Evolutionary conservation across 1,140 invertebrate species (phyloP).

Genomic region (Myzus persicae): DNA sequence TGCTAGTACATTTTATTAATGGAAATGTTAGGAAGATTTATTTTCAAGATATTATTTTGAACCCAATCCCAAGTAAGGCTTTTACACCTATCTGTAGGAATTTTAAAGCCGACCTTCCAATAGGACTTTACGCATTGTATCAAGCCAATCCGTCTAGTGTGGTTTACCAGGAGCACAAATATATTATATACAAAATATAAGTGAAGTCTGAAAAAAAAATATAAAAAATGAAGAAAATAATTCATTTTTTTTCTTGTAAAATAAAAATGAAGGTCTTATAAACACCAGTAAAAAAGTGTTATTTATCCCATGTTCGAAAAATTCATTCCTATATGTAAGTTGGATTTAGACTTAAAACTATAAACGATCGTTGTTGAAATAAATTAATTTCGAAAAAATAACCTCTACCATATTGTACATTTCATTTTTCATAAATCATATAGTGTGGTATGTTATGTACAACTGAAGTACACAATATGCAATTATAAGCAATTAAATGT

Average conservation of each 20-base stretch:
- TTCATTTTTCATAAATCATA: too few relatives aligned
- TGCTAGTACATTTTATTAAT: background rate
- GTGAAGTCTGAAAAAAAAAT: background rate
- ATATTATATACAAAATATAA: background rate
- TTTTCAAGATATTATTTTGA: slow-evolving; percentile 13
- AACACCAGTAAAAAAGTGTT: background rate
- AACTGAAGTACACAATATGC: background rate
- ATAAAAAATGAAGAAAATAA: background rate
- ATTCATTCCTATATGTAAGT: background rate
- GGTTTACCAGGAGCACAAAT: background rate
- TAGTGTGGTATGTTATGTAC: background rate
- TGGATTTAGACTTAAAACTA: background rate
- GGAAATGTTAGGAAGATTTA: background rate
- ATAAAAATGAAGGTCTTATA: background rate
- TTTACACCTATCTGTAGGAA: background rate
- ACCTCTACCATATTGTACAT: too few relatives aligned
- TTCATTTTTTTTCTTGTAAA: background rate
- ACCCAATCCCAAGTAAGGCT: background rate
- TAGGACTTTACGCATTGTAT: background rate
- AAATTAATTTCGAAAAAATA: too few relatives aligned
- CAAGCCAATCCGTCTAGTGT: background rate
- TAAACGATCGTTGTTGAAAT: too few relatives aligned
- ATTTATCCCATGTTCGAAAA: background rate
- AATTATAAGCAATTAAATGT: background rate
- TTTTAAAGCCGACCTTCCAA: background rate